These are phyloP conservation scores for Nomada flava DNA, from an alignment of 2,888 invertebrate genomes.

Conservation along the genomic window DNA sequence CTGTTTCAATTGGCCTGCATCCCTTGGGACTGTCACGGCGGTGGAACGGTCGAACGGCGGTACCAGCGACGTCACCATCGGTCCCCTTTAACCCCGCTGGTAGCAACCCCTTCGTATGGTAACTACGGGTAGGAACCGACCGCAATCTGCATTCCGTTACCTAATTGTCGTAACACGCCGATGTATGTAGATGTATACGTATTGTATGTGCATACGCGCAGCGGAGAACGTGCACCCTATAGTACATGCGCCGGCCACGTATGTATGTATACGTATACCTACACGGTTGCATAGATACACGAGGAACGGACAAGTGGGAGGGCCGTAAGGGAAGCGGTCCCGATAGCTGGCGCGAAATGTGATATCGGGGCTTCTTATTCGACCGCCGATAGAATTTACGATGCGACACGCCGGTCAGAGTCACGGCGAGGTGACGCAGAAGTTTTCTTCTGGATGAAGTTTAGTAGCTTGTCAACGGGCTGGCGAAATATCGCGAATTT, in stretches of 20 bases:
- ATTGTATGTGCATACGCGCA: slow-evolving; percentile 39
- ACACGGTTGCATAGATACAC: slow-evolving; percentile 15
- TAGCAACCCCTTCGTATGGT: slow-evolving; percentile 74
- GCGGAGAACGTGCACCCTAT: slow-evolving; percentile 21
- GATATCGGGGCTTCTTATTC: slow-evolving; percentile 52
- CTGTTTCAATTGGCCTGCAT: slow-evolving; percentile 78
- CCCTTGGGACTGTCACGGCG: slow-evolving; percentile 73
- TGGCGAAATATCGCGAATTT: slow-evolving; percentile 47
- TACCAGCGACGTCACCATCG: slow-evolving; percentile 66
- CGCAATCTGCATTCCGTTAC: slow-evolving; percentile 82
- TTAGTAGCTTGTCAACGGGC: slow-evolving; percentile 43
- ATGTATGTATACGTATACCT: not conserved
- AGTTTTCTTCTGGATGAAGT: slow-evolving; percentile 41
- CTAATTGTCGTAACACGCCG: slow-evolving; percentile 80
- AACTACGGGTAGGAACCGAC: slow-evolving; percentile 78
- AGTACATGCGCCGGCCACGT: slow-evolving; percentile 1
- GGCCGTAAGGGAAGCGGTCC: slow-evolving; percentile 17
- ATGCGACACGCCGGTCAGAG: slow-evolving; percentile 28
- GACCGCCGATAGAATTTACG: slow-evolving; percentile 44
- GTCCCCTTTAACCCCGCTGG: slow-evolving; percentile 65
- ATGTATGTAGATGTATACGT: slow-evolving; percentile 71
- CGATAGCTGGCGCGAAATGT: slow-evolving; percentile 35
- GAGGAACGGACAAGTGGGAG: slow-evolving; percentile 26
- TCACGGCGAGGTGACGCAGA: slow-evolving; percentile 42
- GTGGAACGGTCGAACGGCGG: slow-evolving; percentile 69